Evolutionary conservation across 2,797 vertebrate genomes (phyloP).

Genomic region (Microctenopoma steveboyesi): DNA sequence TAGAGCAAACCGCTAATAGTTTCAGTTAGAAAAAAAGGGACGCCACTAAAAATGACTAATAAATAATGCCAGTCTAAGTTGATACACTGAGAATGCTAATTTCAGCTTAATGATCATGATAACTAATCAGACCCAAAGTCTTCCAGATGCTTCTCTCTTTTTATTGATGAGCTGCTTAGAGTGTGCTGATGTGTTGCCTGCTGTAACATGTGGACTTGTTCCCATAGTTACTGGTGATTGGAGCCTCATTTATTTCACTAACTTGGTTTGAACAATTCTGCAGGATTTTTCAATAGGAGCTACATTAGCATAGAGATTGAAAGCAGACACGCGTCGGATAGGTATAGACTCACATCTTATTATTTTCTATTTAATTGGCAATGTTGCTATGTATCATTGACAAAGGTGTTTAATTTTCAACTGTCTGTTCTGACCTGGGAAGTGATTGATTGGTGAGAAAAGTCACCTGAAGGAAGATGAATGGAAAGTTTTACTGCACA

Average conservation of each 20-base stretch:
- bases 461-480: slow-evolving; percentile 2
- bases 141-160: slow-evolving; percentile 15
- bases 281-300: slow-evolving; percentile 35
- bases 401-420: slow-evolving; percentile 63
- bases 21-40: background rate
- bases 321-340: slow-evolving; percentile 20
- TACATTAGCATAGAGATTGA: slow-evolving; percentile 68
- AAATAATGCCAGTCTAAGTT: slow-evolving; percentile 15
- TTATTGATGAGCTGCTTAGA: slow-evolving; percentile 27
- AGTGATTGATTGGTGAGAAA: slow-evolving; percentile 25
- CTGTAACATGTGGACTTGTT: slow-evolving; percentile 46
- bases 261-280: slow-evolving; percentile 36
- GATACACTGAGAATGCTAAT: slow-evolving; percentile 13
- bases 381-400: slow-evolving; percentile 19
- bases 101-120: slow-evolving; percentile 5
- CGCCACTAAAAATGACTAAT: background rate
- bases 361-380: slow-evolving; percentile 32
- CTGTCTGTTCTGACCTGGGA: slow-evolving; percentile 15
- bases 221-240: slow-evolving; percentile 59
- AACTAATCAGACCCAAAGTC: slow-evolving; percentile 13
- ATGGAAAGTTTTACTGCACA: background rate
- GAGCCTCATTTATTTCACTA: slow-evolving; percentile 64
- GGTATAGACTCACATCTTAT: slow-evolving; percentile 5
- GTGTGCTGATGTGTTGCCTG: slow-evolving; percentile 22
- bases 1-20: background rate